phyloP scores from a whole-genome alignment of 2,888 invertebrate species.

The Prosapia bicincta region DNA sequence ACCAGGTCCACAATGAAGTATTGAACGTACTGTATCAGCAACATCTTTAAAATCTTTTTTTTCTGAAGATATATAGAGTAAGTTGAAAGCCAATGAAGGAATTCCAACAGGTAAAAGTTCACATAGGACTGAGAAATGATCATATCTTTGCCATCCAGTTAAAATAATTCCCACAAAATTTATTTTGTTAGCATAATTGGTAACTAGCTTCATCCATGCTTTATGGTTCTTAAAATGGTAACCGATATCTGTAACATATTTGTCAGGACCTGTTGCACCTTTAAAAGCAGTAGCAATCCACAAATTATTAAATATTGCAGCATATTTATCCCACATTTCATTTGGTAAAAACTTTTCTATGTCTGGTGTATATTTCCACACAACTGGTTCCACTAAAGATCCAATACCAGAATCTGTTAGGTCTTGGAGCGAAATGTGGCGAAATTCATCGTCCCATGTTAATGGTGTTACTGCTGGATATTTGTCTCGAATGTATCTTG shows the following conservation, averaged over 20 bases:
- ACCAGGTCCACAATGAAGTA: conserved; percentile 40
- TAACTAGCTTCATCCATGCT: conserved; percentile 63
- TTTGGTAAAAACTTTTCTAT: conserved; percentile 47
- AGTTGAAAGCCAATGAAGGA: conserved; percentile 55
- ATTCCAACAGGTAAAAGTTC: conserved; percentile 60
- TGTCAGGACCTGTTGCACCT: conserved; percentile 60
- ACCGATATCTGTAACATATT: conserved; percentile 54
- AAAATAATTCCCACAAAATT: conserved; percentile 62
- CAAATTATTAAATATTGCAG: conserved; percentile 59
- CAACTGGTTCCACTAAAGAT: conserved; percentile 59
- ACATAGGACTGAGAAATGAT: conserved; percentile 61
- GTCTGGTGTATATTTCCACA: conserved; percentile 63
- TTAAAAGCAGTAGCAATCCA: conserved; percentile 86
- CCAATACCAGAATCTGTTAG: conserved; percentile 50
- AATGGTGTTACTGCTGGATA: conserved; percentile 56
- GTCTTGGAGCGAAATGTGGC: conserved; percentile 52
- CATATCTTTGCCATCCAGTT: conserved; percentile 73
- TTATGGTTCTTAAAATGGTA: conserved; percentile 69
- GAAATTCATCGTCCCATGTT: conserved; percentile 82
- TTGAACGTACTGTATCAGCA: neutral
- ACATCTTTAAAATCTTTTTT: neutral
- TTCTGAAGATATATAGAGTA: conserved; percentile 13
- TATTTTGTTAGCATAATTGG: conserved; percentile 49
- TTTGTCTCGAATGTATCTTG: conserved; percentile 48
- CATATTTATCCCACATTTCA: conserved; percentile 56